Evolutionary conservation across 2,888 invertebrate species (phyloP), one percentile per base, ranked within the genome.

Genomic region (Caprella mutica): DNA sequence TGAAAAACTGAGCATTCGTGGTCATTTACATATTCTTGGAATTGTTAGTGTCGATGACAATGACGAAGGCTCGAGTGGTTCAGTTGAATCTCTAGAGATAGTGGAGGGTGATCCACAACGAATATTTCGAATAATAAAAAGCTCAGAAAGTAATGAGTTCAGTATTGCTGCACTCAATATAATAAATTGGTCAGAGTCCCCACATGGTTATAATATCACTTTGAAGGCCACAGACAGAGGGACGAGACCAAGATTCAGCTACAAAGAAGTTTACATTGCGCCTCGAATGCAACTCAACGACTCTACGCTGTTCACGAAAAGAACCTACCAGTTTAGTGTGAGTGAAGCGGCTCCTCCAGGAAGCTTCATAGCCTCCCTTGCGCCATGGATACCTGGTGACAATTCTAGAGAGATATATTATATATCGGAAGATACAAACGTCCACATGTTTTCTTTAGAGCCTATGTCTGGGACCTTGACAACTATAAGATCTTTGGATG

Each of bases 381-480:
- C 86, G 72, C 89, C 93, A 0, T 81, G 82, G 66, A 88, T 88
- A 0, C 81, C 79, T 70, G 89, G 89, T 71, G 90, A 88, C 2
- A 93, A 93, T 3, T 92, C 93, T 72, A 86, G 89, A 71, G 86
- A 86, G 5, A 82, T 81, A 68, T 80, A 93, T 63, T 85, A 86
- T 74, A 89, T 96, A 55, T 89, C 88, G 2, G 90, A 88, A 2
- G 93, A 93, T 4, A 92, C 92, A 72, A 86, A 89, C 71, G 86
- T 86, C 8, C 85, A 84, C 1, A 86, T 88, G 70, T 94, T 94
- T 72, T 77, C 80, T 65, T 82, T 94, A 9, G 88, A 93, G 72
- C 81, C 86, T 0, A 84, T 85, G 67, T 87, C 90, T 0, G 94
- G 94, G 2, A 86, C 93, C 77, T 73, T 94, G 1, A 88, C 87